These are phyloP conservation scores for Scaptomyza pallida DNA, from an alignment of 1,140 invertebrate species.

Conservation along the genomic window DNA sequence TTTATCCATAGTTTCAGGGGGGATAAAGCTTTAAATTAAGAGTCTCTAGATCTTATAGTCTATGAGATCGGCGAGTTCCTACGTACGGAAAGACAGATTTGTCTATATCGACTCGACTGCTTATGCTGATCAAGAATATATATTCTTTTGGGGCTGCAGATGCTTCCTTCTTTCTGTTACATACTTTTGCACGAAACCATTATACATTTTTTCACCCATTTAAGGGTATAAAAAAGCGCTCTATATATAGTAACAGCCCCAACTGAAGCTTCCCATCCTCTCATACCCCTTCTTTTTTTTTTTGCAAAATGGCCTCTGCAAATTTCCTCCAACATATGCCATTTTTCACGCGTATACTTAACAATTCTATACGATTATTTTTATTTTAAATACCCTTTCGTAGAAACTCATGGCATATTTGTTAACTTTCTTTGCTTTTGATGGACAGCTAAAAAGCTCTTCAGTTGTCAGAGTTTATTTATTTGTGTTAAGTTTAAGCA, in stretches of 20 bases:
- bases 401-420: conserved; percentile 5
- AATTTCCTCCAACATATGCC: conserved; percentile 76
- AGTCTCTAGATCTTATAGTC: too few species aligned
- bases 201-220: too few species aligned
- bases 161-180: too few species aligned
- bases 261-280: not conserved
- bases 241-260: conserved; percentile 6
- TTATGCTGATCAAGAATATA: too few species aligned
- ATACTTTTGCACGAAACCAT: too few species aligned
- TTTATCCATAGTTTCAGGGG: too few species aligned
- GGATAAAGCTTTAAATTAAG: too few species aligned
- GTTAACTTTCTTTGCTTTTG: conserved; percentile 3
- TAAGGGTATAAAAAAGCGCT: too few species aligned
- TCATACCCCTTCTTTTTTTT: not conserved
- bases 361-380: conserved; percentile 22
- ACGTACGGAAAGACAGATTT: too few species aligned
- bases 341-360: conserved; percentile 69
- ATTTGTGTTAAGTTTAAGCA: conserved; percentile 3
- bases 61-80: too few species aligned
- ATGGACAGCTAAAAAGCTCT: not conserved
- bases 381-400: conserved; percentile 31
- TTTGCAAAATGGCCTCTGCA: conserved; percentile 40
- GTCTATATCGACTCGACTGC: too few species aligned
- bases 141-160: too few species aligned
- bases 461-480: conserved; percentile 11